Conservation (phyloP, 1,140 invertebrate genomes). For the Oncopeltus fasciatus region DNA sequence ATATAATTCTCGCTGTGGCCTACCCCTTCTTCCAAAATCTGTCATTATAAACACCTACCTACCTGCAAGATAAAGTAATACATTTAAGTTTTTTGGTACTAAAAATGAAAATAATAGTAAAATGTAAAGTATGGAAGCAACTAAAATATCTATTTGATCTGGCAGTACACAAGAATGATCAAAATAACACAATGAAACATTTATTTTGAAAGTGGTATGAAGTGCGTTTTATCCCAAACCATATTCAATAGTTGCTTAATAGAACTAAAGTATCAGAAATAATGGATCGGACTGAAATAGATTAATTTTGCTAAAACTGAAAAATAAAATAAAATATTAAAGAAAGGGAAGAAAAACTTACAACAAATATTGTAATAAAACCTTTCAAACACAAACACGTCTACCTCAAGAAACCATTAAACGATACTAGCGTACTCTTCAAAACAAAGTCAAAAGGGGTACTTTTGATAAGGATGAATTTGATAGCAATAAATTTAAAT, state of each 20-base stretch:
- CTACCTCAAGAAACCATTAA: neutral
- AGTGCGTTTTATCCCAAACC: no score
- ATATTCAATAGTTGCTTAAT: no score
- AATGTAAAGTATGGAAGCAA: neutral
- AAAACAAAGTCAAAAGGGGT: constrained; percentile 1
- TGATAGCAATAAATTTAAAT: no score
- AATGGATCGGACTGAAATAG: neutral
- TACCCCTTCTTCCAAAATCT: constrained; percentile 14
- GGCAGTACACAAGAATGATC: neutral
- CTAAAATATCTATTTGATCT: neutral
- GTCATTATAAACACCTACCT: neutral
- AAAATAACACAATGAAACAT: no score
- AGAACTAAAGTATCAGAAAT: neutral
- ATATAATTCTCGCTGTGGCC: constrained; percentile 27
- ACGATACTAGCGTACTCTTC: neutral
- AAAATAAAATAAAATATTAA: neutral
- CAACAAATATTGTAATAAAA: neutral
- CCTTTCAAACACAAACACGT: neutral
- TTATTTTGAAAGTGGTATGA: no score
- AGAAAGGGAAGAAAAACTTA: neutral
- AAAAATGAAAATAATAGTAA: neutral
- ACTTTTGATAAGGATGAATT: no score
- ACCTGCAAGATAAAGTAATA: neutral
- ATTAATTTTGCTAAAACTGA: neutral
- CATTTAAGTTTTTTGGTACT: neutral